Evolutionary conservation across 1,140 invertebrate genomes (phyloP).

Genomic region (Metaphire vulgaris): DNA sequence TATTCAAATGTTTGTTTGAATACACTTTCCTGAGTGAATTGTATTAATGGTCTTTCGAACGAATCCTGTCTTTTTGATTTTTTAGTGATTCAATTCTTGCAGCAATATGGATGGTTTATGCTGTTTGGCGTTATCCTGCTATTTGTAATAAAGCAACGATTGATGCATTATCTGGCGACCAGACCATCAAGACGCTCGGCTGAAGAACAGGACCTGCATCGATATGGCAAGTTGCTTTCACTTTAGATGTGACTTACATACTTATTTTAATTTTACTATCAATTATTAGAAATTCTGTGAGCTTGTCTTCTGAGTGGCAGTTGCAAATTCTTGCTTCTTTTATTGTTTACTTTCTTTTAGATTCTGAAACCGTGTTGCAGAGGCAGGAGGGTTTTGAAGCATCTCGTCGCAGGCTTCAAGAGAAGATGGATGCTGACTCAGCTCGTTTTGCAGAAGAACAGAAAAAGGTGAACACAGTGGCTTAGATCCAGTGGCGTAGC

Average conservation of each 20-base stretch:
- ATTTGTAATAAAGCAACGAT: slow-evolving; percentile 28
- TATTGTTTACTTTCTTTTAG: slow-evolving; percentile 9
- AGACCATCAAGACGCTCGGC: not conserved
- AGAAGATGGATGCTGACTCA: slow-evolving; percentile 11
- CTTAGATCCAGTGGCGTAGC: no score
- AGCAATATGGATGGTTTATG: slow-evolving; percentile 39
- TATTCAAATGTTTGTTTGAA: no score
- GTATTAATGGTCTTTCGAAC: no score
- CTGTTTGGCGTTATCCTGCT: slow-evolving; percentile 31
- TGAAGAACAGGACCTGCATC: not conserved
- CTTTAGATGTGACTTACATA: no score
- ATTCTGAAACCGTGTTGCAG: slow-evolving; percentile 11
- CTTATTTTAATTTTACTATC: no score
- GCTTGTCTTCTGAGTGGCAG: not conserved
- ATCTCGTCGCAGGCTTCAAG: slow-evolving; percentile 3
- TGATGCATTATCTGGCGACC: slow-evolving; percentile 28
- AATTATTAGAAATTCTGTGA: no score
- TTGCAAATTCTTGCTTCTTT: slow-evolving; percentile 1
- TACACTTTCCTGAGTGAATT: no score
- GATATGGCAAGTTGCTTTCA: not conserved
- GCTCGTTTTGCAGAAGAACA: slow-evolving; percentile 16
- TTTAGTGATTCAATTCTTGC: slow-evolving; percentile 33
- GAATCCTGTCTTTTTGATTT: no score
- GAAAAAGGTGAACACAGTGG: slow-evolving; percentile 20
- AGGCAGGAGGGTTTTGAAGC: slow-evolving; percentile 9